These are phyloP conservation scores for Coenobita brevimanus DNA, from an alignment of 1,140 invertebrate species.

Conservation along the genomic window DNA sequence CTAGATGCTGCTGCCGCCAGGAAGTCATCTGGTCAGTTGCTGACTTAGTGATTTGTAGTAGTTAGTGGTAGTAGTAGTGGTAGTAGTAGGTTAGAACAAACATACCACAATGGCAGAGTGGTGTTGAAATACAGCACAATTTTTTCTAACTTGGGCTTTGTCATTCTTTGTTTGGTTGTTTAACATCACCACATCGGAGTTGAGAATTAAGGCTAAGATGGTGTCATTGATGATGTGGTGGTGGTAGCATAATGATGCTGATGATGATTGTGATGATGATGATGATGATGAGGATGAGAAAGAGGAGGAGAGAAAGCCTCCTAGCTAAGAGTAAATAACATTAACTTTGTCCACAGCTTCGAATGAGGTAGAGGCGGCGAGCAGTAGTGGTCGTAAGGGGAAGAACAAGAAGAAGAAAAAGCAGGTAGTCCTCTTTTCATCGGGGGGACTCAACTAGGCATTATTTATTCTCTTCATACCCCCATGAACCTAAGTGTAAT, in stretches of 20 bases:
- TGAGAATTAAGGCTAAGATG: too few relatives aligned
- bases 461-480: too few relatives aligned
- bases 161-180: too few relatives aligned
- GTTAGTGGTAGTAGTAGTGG: too few relatives aligned
- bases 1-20: slow-evolving; percentile 28
- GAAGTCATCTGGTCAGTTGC: slow-evolving; percentile 28
- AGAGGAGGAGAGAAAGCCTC: not conserved
- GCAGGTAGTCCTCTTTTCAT: slow-evolving; percentile 48
- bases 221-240: too few relatives aligned
- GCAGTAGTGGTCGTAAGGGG: slow-evolving; percentile 13
- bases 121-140: too few relatives aligned
- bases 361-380: slow-evolving; percentile 10
- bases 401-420: slow-evolving; percentile 52
- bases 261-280: too few relatives aligned
- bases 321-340: not conserved
- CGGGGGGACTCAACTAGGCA: slow-evolving; percentile 47
- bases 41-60: not conserved
- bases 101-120: not conserved
- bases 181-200: too few relatives aligned
- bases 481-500: too few relatives aligned
- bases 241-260: too few relatives aligned
- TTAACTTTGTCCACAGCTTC: not conserved
- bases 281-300: too few relatives aligned
- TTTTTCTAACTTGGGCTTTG: too few relatives aligned
- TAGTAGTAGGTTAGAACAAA: not conserved